These are phyloP conservation scores for Miichthys miiuy DNA, from an alignment of 2,797 vertebrate species.

Conservation along the genomic window DNA sequence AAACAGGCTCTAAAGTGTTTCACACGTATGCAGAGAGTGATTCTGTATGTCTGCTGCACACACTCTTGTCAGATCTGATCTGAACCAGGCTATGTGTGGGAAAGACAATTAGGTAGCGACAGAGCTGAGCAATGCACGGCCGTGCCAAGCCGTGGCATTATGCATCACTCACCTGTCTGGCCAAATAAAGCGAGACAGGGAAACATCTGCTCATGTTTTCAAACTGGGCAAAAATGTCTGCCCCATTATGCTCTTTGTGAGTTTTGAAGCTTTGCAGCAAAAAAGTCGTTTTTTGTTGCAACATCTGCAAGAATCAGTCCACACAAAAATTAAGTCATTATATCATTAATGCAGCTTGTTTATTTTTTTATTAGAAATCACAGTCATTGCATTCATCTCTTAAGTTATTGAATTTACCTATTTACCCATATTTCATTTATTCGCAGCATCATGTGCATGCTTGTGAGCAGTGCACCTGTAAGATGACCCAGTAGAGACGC, in stretches of 20 bases:
- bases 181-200: conserved; percentile 87
- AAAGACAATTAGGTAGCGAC: conserved; percentile 90
- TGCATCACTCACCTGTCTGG: conserved; percentile 90
- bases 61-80: conserved; percentile 89
- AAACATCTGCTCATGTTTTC: conserved; percentile 89
- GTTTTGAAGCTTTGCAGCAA: conserved; percentile 47
- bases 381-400: not conserved
- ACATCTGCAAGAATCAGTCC: not conserved
- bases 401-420: not conserved
- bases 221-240: conserved; percentile 62
- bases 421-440: not conserved
- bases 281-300: conserved; percentile 8
- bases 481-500: not conserved
- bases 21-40: conserved; percentile 43
- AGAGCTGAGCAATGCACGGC: conserved; percentile 84
- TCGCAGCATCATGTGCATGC: conserved; percentile 12
- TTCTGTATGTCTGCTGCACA: conserved; percentile 54
- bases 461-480: conserved; percentile 11
- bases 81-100: conserved; percentile 88
- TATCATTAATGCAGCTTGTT: not conserved
- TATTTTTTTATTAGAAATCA: not conserved
- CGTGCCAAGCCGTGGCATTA: conserved; percentile 87
- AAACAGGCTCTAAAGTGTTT: conserved; percentile 68
- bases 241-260: conserved; percentile 31
- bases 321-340: conserved; percentile 5